phyloP scores from a whole-genome alignment of 2,113 vertebrate genomes.

The Microtus montanus region DNA sequence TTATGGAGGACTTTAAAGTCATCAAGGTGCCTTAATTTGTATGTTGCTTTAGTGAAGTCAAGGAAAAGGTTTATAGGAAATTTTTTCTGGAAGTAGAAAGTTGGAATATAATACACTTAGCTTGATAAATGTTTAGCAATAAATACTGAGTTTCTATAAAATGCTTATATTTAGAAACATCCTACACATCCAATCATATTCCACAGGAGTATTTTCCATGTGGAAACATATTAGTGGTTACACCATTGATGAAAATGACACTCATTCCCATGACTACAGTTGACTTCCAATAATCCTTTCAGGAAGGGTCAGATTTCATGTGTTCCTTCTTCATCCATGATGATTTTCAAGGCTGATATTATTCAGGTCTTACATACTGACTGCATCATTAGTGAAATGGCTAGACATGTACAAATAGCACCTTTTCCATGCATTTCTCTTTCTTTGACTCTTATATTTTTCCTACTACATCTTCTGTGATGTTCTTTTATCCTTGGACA shows the following conservation, averaged over 20 bases:
- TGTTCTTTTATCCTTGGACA: background rate
- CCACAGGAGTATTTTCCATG: background rate
- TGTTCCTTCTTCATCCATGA: background rate
- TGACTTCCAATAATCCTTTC: background rate
- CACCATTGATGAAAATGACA: background rate
- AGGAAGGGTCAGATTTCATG: background rate
- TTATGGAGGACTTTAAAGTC: background rate
- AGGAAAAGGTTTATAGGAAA: background rate
- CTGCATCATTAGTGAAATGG: background rate
- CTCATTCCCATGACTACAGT: background rate
- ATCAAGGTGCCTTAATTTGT: background rate
- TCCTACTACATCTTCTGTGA: background rate
- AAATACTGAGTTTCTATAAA: background rate
- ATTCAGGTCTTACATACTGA: background rate
- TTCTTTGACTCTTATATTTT: background rate
- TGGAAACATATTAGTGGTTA: background rate
- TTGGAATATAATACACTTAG: background rate
- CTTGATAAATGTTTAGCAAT: background rate
- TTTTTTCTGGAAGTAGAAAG: background rate
- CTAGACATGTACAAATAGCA: background rate
- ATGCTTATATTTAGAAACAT: background rate
- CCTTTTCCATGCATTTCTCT: background rate
- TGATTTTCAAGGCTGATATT: background rate
- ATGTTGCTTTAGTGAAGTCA: background rate
- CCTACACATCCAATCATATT: background rate